A percentile compares a stretch with the other conserved stretches of the same genome.
Evolutionary conservation across 2,888 invertebrate species (phyloP).

Genomic region (Acleris sparsana): DNA sequence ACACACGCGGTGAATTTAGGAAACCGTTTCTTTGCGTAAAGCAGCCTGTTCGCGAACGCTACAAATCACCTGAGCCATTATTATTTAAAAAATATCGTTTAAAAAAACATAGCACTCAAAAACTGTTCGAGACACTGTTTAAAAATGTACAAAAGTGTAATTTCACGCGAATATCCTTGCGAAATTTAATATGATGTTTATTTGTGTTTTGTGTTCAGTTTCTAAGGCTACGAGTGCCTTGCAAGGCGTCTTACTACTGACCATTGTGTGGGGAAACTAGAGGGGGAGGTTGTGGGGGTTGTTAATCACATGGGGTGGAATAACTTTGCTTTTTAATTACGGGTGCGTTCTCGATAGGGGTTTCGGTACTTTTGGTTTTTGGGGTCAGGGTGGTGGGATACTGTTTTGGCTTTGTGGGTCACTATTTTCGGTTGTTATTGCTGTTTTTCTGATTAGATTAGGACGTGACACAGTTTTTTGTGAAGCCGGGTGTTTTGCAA

Average conservation of each 20-base stretch:
- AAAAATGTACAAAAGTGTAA: neutral
- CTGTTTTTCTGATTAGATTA: slow-evolving; percentile 24
- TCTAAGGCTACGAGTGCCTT: slow-evolving; percentile 77
- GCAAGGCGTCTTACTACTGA: slow-evolving; percentile 75
- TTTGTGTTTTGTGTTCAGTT: slow-evolving; percentile 79
- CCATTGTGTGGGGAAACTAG: slow-evolving; percentile 74
- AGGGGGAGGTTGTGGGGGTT: slow-evolving; percentile 48
- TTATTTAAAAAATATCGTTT: slow-evolving; percentile 43
- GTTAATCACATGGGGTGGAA: slow-evolving; percentile 77
- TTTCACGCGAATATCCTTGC: slow-evolving; percentile 46
- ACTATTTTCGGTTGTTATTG: slow-evolving; percentile 32
- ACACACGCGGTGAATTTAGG: slow-evolving; percentile 46
- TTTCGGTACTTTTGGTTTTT: slow-evolving; percentile 58
- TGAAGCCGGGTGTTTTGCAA: neutral
- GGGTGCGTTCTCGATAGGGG: slow-evolving; percentile 64
- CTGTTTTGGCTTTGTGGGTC: slow-evolving; percentile 28
- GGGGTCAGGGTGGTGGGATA: slow-evolving; percentile 47
- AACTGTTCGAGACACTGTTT: neutral
- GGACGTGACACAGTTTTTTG: slow-evolving; percentile 19
- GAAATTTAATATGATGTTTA: slow-evolving; percentile 54
- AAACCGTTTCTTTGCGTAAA: slow-evolving; percentile 49
- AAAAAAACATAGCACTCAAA: neutral
- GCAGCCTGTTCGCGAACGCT: slow-evolving; percentile 56
- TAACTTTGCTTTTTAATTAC: slow-evolving; percentile 81
- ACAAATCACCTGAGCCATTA: slow-evolving; percentile 57